A percentile compares a stretch with the other conserved stretches of the same genome.
These are phyloP conservation scores for Microtus oregoni DNA, from an alignment of 2,113 vertebrate genomes.

Conservation along the genomic window DNA sequence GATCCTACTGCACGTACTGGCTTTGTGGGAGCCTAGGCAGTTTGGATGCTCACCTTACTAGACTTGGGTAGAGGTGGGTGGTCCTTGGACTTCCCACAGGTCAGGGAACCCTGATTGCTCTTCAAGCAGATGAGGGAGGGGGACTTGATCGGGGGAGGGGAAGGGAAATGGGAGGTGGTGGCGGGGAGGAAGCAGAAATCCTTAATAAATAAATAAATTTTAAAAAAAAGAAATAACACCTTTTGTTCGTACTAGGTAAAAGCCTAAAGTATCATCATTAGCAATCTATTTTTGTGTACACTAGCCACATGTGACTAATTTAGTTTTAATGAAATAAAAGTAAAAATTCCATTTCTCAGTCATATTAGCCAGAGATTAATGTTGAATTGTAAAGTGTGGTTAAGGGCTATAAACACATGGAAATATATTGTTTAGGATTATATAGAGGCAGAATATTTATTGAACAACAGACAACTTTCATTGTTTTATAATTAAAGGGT, in stretches of 20 bases:
- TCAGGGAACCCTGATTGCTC: no score
- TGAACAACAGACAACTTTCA: background rate
- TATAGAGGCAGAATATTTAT: background rate
- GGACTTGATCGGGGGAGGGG: no score
- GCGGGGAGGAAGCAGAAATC: no score
- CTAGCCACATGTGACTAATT: background rate
- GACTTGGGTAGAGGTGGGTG: no score
- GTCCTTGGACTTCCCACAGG: no score
- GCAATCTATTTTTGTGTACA: background rate
- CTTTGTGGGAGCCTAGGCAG: no score
- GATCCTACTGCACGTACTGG: no score
- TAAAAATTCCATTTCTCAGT: background rate
- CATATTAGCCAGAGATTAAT: background rate
- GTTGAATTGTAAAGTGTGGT: background rate
- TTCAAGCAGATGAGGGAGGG: no score
- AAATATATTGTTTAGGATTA: background rate
- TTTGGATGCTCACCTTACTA: no score
- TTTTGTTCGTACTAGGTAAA: background rate
- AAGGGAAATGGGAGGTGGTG: no score
- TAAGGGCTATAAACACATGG: background rate
- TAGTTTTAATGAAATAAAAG: conserved; percentile 52
- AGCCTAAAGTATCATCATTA: background rate
- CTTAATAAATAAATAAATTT: no score
- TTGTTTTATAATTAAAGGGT: background rate
- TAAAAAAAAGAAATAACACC: background rate